Evolutionary conservation across 1,140 invertebrate genomes (phyloP), one percentile per base, ranked within the genome.

Genomic region (Macrostomum lignano): DNA sequence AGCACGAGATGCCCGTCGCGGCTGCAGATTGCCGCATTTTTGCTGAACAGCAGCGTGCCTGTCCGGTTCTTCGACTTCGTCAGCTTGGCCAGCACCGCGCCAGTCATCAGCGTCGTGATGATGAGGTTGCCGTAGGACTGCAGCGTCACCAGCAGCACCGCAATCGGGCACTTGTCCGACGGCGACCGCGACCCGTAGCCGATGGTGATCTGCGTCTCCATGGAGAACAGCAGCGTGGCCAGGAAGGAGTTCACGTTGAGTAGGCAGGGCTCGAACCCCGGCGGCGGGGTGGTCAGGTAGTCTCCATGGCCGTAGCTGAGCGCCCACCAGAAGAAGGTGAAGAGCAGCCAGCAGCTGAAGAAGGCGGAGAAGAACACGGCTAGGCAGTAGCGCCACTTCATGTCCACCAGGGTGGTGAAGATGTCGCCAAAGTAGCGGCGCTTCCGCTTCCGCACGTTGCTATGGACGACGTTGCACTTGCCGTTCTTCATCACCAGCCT

Each of bases 391-490:
- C 61, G 42, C 62, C 62, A 64, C 38, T 54, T 52, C 31, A 55
- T 49, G 30, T 58, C 52, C 35, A 77, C 72, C 61, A 72, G 60
- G 28, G 62, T 70, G 25, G 76, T 74, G 46, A 76, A 77, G 52
- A 78, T 73, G 24, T 77, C 71, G 55, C 76, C 74, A 40, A 86
- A n/a, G n/a, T n/a, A n/a, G n/a, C n/a, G n/a, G n/a, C n/a, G n/a
- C n/a, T n/a, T n/a, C n/a, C n/a, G n/a, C n/a, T n/a, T n/a, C n/a
- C n/a, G n/a, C n/a, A n/a, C n/a, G n/a, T n/a, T n/a, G n/a, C n/a
- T n/a, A n/a, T n/a, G n/a, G n/a, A n/a, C n/a, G n/a, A n/a, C n/a
- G n/a, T n/a, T n/a, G n/a, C n/a, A n/a, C n/a, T n/a, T n/a, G n/a
- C n/a, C n/a, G n/a, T n/a, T n/a, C n/a, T n/a, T n/a, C n/a, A n/a